Evolutionary conservation across 2,113 vertebrate genomes (phyloP).

Genomic region (Oryzias curvinotus): DNA sequence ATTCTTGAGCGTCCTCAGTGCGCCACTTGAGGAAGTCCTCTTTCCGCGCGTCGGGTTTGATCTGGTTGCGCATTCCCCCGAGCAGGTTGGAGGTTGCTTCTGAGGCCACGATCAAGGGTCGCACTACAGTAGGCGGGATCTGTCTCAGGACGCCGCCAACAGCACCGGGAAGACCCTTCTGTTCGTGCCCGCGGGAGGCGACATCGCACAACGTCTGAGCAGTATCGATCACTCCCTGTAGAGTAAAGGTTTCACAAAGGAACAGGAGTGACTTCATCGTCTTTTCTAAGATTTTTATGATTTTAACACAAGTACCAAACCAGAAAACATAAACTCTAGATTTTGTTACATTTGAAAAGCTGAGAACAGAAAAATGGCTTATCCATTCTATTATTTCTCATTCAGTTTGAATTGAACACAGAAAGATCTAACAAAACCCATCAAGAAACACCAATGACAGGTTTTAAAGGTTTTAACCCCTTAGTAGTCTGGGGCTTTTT

Average conservation of each 20-base stretch:
- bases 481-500: no score
- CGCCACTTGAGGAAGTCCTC: slow-evolving; percentile 80
- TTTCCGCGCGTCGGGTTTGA: slow-evolving; percentile 77
- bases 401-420: no score
- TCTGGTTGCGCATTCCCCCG: slow-evolving; percentile 87
- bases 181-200: slow-evolving; percentile 87
- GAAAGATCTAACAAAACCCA: no score
- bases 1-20: slow-evolving; percentile 80
- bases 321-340: no score
- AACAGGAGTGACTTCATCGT: not conserved
- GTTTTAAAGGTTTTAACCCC: no score
- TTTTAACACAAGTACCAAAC: no score
- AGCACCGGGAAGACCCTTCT: slow-evolving; percentile 89
- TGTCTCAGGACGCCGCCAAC: slow-evolving; percentile 92
- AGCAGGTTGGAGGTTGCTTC: slow-evolving; percentile 91
- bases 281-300: not conserved
- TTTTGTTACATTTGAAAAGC: no score
- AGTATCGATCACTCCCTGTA: slow-evolving; percentile 87
- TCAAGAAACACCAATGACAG: no score
- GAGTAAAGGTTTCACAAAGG: slow-evolving; percentile 7
- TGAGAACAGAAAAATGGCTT: no score
- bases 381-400: no score
- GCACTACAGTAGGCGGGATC: slow-evolving; percentile 89
- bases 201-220: slow-evolving; percentile 90
- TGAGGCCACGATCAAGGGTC: slow-evolving; percentile 87